Evolutionary conservation across 2,113 vertebrate genomes (phyloP).

Genomic region (Oplegnathus fasciatus): DNA sequence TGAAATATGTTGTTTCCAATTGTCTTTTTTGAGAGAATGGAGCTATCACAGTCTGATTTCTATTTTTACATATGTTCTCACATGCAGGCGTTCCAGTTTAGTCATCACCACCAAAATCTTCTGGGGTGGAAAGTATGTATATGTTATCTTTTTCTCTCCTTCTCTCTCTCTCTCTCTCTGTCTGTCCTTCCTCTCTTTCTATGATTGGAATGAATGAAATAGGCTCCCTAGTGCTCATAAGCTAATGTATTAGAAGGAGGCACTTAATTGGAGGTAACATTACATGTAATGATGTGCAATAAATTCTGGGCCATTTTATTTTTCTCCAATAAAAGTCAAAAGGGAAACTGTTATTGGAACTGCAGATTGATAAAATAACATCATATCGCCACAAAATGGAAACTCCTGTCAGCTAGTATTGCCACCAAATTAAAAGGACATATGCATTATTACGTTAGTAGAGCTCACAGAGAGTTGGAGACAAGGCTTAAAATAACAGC

Average conservation of each 20-base stretch:
- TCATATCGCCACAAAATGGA: no score
- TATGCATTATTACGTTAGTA: not conserved
- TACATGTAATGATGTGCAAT: not conserved
- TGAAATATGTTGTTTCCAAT: not conserved
- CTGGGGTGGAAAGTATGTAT: slow-evolving; percentile 97
- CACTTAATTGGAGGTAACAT: not conserved
- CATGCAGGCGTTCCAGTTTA: slow-evolving; percentile 92
- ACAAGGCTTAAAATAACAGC: not conserved
- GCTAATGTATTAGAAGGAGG: not conserved
- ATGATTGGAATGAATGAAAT: not conserved
- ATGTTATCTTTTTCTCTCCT: not conserved
- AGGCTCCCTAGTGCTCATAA: not conserved
- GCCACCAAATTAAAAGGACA: not conserved
- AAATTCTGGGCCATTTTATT: not conserved
- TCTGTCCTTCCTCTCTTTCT: not conserved
- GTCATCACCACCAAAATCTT: slow-evolving; percentile 98
- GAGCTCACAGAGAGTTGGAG: not conserved
- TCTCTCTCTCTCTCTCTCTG: not conserved
- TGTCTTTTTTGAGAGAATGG: not conserved
- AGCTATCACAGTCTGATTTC: not conserved
- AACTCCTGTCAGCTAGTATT: no score
- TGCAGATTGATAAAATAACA: not conserved
- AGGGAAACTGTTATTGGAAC: not conserved
- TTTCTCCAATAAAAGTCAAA: not conserved
- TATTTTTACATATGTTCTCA: slow-evolving; percentile 42